Evolutionary conservation across 2,888 invertebrate genomes (phyloP).

Genomic region (Iphiclides podalirius): DNA sequence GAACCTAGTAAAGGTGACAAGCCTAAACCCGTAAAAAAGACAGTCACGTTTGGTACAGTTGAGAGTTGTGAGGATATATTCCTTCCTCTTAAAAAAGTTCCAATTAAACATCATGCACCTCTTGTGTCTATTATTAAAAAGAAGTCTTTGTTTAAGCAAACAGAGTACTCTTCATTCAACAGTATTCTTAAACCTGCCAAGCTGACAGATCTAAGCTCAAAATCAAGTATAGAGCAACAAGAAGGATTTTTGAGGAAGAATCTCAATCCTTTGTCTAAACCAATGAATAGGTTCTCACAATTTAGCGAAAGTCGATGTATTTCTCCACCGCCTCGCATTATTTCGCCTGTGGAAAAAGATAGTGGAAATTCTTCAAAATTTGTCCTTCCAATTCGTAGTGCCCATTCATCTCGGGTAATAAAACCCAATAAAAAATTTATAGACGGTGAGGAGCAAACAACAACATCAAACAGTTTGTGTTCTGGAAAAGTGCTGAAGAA

Average conservation of each 20-base stretch:
- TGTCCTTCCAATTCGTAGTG: conserved; percentile 89
- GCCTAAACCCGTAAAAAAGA: conserved; percentile 80
- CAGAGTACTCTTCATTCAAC: conserved; percentile 79
- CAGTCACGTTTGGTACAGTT: conserved; percentile 82
- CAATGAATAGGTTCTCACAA: conserved; percentile 71
- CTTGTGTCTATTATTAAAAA: conserved; percentile 83
- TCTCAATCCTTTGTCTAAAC: conserved; percentile 69
- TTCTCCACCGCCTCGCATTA: conserved; percentile 67
- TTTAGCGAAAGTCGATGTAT: conserved; percentile 68
- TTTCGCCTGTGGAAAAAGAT: conserved; percentile 64
- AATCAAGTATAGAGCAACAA: conserved; percentile 74
- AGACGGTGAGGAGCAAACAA: conserved; percentile 81
- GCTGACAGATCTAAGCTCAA: conserved; percentile 81
- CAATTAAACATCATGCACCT: conserved; percentile 80
- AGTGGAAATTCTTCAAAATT: conserved; percentile 77
- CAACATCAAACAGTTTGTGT: conserved; percentile 43
- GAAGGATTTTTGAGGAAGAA: conserved; percentile 71
- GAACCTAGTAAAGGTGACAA: conserved; percentile 64
- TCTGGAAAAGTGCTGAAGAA: conserved; percentile 72
- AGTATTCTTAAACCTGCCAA: conserved; percentile 83
- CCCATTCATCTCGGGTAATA: conserved; percentile 91
- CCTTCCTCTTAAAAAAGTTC: conserved; percentile 78
- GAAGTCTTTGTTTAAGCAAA: conserved; percentile 77
- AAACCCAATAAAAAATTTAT: conserved; percentile 93
- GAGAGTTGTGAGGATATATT: conserved; percentile 82